phyloP scores from a whole-genome alignment of 2,797 vertebrate species.

The Enteromius treurensis region DNA sequence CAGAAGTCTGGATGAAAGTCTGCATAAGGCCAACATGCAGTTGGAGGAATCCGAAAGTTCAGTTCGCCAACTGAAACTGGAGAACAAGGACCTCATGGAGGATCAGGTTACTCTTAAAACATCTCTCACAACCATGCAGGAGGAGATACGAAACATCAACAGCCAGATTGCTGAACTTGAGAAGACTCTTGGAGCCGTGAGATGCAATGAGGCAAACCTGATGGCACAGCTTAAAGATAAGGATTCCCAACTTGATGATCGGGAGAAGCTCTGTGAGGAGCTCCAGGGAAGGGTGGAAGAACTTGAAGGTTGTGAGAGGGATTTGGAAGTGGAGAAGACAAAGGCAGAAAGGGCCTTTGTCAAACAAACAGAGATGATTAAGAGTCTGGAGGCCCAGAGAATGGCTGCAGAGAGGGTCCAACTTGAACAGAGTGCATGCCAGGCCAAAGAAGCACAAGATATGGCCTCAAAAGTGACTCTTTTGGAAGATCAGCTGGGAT shows the following conservation, averaged over 20 bases:
- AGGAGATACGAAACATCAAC: conserved; percentile 78
- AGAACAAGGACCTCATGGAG: conserved; percentile 81
- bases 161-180: conserved; percentile 79
- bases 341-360: conserved; percentile 74
- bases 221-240: conserved; percentile 75
- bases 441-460: conserved; percentile 72
- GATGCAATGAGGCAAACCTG: conserved; percentile 77
- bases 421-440: conserved; percentile 65
- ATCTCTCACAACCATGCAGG: conserved; percentile 77
- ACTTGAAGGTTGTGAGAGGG: conserved; percentile 72
- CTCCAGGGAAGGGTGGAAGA: conserved; percentile 73
- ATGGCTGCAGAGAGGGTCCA: conserved; percentile 72
- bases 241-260: conserved; percentile 71
- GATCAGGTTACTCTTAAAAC: conserved; percentile 79
- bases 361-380: conserved; percentile 74
- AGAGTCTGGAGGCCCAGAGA: conserved; percentile 76
- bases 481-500: conserved; percentile 80
- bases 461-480: conserved; percentile 69
- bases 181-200: conserved; percentile 75
- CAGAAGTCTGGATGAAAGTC: conserved; percentile 80
- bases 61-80: conserved; percentile 74
- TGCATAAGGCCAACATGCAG: conserved; percentile 77
- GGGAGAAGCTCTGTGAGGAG: conserved; percentile 73
- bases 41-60: conserved; percentile 74
- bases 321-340: conserved; percentile 73